Evolutionary conservation across 2,113 vertebrate genomes (phyloP).

Genomic region (Solea senegalensis): DNA sequence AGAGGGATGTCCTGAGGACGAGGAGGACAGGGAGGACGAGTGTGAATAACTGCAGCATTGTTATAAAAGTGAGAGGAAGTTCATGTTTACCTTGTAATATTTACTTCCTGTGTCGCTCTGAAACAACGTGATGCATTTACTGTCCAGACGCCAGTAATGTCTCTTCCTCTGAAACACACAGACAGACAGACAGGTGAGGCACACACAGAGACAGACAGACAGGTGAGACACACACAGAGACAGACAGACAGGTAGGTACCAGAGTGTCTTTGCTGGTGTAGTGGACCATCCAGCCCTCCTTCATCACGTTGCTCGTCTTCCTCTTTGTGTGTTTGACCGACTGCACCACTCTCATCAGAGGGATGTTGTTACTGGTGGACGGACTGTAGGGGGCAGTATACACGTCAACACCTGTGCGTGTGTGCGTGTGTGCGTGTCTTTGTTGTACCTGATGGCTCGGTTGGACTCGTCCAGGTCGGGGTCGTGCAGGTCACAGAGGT

Average conservation of each 20-base stretch:
- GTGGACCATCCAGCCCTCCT: slow-evolving; percentile 98
- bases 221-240: not conserved
- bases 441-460: slow-evolving; percentile 90
- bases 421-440: not conserved
- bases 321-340: slow-evolving; percentile 96
- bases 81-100: slow-evolving; percentile 90
- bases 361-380: slow-evolving; percentile 97
- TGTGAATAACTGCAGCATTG: not conserved
- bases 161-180: slow-evolving; percentile 88
- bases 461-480: slow-evolving; percentile 90
- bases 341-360: slow-evolving; percentile 95
- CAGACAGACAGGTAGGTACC: slow-evolving; percentile 72
- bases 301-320: slow-evolving; percentile 93
- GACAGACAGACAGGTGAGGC: not conserved
- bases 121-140: slow-evolving; percentile 96
- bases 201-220: not conserved
- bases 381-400: slow-evolving; percentile 70
- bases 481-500: slow-evolving; percentile 89
- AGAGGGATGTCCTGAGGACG: slow-evolving; percentile 91
- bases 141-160: slow-evolving; percentile 97
- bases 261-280: slow-evolving; percentile 94
- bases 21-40: slow-evolving; percentile 2
- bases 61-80: not conserved
- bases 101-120: slow-evolving; percentile 96
- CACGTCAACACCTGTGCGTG: slow-evolving; percentile 10